Evolutionary conservation across 2,113 vertebrate genomes (phyloP).

Genomic region (Chaetops frenatus): DNA sequence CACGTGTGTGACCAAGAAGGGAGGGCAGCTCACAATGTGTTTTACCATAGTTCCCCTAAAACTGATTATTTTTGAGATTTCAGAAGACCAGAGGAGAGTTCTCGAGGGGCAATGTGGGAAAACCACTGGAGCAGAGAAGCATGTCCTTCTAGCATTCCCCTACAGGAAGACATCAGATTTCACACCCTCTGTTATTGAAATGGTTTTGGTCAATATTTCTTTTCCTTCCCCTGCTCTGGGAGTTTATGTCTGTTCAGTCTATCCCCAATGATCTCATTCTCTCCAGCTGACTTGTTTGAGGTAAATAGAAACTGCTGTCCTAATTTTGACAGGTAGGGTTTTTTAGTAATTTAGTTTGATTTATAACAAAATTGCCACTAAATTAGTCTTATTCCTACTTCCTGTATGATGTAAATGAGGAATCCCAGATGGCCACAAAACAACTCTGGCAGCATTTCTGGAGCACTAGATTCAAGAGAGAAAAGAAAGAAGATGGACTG

Average conservation of each 20-base stretch:
- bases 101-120: background rate
- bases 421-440: background rate
- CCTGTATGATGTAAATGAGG: background rate
- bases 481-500: background rate
- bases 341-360: slow-evolving; percentile 1
- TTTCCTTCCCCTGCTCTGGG: background rate
- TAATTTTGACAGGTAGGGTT: slow-evolving; percentile 27
- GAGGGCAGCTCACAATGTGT: background rate
- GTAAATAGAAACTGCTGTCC: slow-evolving; percentile 8
- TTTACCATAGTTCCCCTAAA: background rate
- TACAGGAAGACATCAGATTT: background rate
- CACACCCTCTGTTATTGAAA: slow-evolving; percentile 16
- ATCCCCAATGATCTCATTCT: slow-evolving; percentile 49
- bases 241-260: slow-evolving; percentile 8
- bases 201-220: background rate
- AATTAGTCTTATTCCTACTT: background rate
- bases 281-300: slow-evolving; percentile 19
- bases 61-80: background rate
- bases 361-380: background rate
- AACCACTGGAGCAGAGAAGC: background rate
- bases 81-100: background rate
- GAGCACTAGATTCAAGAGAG: background rate
- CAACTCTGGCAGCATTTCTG: background rate
- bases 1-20: fast-evolving
- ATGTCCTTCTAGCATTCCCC: slow-evolving; percentile 5